These are phyloP conservation scores for Dendrocincla tyrannina DNA, from an alignment of 2,797 vertebrate species.

Conservation along the genomic window DNA sequence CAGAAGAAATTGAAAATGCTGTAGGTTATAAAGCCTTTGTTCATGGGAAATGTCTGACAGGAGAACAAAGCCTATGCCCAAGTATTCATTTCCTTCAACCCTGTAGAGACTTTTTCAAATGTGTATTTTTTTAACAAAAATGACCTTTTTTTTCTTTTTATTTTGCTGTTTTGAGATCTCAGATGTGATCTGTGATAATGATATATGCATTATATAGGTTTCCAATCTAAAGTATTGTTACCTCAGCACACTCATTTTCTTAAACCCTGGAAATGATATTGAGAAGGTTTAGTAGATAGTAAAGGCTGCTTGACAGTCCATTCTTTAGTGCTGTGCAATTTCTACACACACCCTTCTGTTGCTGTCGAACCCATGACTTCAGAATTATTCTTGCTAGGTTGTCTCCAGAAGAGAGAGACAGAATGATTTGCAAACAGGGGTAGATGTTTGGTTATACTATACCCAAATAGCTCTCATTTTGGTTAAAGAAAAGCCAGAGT, in stretches of 20 bases:
- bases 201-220: background rate
- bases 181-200: background rate
- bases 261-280: background rate
- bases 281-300: background rate
- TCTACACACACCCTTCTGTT: background rate
- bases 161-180: background rate
- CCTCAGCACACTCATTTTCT: background rate
- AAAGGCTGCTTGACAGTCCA: background rate
- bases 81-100: conserved; percentile 26
- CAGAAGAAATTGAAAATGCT: background rate
- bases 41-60: conserved; percentile 1
- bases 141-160: background rate
- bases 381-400: background rate
- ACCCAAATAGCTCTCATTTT: background rate
- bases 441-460: background rate
- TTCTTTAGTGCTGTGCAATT: background rate
- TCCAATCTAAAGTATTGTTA: background rate
- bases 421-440: background rate
- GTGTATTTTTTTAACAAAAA: background rate
- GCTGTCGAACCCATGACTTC: background rate
- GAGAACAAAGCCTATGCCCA: conserved; percentile 31
- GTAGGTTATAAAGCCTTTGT: conserved; percentile 34
- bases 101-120: background rate
- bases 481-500: background rate
- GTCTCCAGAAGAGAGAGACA: background rate